Evolutionary conservation across 2,888 invertebrate genomes (phyloP), one percentile per base, ranked within the genome.

Genomic region (Clitarchus hookeri): DNA sequence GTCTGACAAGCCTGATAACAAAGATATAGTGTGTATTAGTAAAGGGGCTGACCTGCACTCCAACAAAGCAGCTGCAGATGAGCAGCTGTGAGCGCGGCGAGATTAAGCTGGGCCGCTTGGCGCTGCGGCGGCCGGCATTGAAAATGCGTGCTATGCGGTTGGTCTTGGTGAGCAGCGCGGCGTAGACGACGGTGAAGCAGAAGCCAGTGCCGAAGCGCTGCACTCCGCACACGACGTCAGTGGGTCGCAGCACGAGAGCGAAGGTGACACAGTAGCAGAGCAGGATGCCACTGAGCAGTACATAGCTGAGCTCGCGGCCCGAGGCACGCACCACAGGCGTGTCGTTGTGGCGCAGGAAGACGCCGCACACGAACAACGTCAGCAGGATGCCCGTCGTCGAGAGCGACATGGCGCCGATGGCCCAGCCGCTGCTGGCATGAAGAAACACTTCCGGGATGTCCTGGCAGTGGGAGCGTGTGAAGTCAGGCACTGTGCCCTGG

Each of bases 71-170:
- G 88, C 96, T 94, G 89, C 99, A 98, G 90, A 99, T 97, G 88
- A 96, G 95, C 84, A 36, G 36, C 36, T 36, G 36, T 36, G 36
- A 36, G 36, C 36, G 36, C 36, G 36, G 36, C 36, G 36, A 97
- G 93, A 99, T 98, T 91, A 98, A 98, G 84, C 97, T 96, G 0
- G 98, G 98, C 88, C 98, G 94, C 91, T 98, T 97, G 11, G 99
- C 98, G 36, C 98, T 97, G 90, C 97, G 96, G 91, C 98, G 98
- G 90, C 98, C 97, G n/a, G 98, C 98, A 91, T 98, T 97, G 92
- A 99, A 97, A 91, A 99, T 99, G 84, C 99, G 93, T 0, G 98
- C 96, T 88, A 99, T 99, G 85, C 99, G 93, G 92, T 99, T 99
- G 19, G 99, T 99, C 36, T 36, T 36, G 36, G 36, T 36, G 36